These are phyloP conservation scores for Caenorhabditis japonica DNA, from an alignment of 2,888 invertebrate genomes.

Conservation along the genomic window DNA sequence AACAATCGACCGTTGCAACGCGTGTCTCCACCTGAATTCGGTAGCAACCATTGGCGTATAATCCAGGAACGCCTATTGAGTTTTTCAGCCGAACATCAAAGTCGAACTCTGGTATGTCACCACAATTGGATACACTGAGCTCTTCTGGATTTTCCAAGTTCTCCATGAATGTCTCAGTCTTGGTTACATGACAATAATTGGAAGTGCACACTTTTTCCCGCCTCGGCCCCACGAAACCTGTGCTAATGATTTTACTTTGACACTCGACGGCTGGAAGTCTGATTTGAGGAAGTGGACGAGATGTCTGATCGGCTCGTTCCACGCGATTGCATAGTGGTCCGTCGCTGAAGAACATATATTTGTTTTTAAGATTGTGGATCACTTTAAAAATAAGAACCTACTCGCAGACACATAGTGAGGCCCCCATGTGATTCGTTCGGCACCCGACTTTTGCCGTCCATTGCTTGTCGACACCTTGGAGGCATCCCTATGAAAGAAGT, in stretches of 20 bases:
- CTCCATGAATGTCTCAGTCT: conserved; percentile 62
- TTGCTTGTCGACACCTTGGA: conserved; percentile 61
- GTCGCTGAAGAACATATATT: conserved; percentile 57
- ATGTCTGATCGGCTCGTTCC: conserved; percentile 53
- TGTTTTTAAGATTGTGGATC: background rate
- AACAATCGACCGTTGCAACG: conserved; percentile 60
- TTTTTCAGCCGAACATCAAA: conserved; percentile 59
- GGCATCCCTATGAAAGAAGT: conserved; percentile 58
- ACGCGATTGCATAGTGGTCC: conserved; percentile 55
- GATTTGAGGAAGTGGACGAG: conserved; percentile 52
- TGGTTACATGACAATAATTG: conserved; percentile 69
- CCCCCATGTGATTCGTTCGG: conserved; percentile 64
- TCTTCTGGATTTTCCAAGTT: conserved; percentile 37
- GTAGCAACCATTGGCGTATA: conserved; percentile 68
- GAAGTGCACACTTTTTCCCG: conserved; percentile 58
- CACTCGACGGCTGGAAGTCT: conserved; percentile 60
- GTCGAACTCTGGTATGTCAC: conserved; percentile 62
- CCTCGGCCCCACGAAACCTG: conserved; percentile 47
- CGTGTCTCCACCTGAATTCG: conserved; percentile 59
- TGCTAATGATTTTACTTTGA: conserved; percentile 56
- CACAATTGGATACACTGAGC: conserved; percentile 57
- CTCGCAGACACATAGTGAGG: conserved; percentile 71
- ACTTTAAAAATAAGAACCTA: conserved; percentile 28
- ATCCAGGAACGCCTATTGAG: conserved; percentile 57
- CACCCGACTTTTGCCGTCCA: conserved; percentile 65